Percentiles rank a stretch among this genome's conserved stretches.
These are phyloP conservation scores for Siphamia tubifer DNA, from an alignment of 2,113 vertebrate species.

Conservation along the genomic window DNA sequence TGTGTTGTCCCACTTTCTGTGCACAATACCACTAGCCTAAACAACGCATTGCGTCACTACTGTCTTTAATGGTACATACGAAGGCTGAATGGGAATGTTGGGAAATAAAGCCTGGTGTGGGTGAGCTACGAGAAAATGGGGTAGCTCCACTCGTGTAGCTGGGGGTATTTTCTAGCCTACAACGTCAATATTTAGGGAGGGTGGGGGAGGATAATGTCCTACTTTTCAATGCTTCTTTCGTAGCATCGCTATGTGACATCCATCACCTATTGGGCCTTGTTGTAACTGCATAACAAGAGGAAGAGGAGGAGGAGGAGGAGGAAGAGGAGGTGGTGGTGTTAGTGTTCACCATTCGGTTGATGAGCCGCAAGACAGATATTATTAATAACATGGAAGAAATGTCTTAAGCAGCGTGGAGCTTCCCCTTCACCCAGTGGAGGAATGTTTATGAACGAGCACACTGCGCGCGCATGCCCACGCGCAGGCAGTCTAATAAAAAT, in stretches of 20 bases:
- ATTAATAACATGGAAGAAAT: slow-evolving; percentile 7
- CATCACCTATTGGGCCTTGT: slow-evolving; percentile 64
- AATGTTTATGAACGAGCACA: slow-evolving; percentile 39
- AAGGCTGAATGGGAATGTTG: neutral
- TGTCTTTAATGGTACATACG: slow-evolving; percentile 10
- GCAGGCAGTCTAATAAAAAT: neutral
- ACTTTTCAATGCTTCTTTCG: slow-evolving; percentile 65
- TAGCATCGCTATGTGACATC: slow-evolving; percentile 77
- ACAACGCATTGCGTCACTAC: slow-evolving; percentile 72
- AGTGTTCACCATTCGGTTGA: slow-evolving; percentile 36
- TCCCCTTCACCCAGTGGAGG: slow-evolving; percentile 33
- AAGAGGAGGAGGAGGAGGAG: slow-evolving; percentile 19
- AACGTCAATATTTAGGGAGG: slow-evolving; percentile 59
- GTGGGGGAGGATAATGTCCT: slow-evolving; percentile 67
- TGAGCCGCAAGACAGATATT: slow-evolving; percentile 13
- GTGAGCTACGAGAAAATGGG: slow-evolving; percentile 7
- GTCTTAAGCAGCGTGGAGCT: neutral
- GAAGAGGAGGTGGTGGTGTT: slow-evolving; percentile 33
- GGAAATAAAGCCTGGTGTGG: neutral
- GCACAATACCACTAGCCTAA: slow-evolving; percentile 9
- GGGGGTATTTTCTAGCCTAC: slow-evolving; percentile 48
- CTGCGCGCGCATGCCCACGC: neutral
- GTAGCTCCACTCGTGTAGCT: slow-evolving; percentile 15
- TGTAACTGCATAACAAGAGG: slow-evolving; percentile 54
- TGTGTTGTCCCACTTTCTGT: slow-evolving; percentile 11